These are phyloP conservation scores for Gadopsis marmoratus DNA, from an alignment of 2,797 vertebrate species.

Conservation along the genomic window DNA sequence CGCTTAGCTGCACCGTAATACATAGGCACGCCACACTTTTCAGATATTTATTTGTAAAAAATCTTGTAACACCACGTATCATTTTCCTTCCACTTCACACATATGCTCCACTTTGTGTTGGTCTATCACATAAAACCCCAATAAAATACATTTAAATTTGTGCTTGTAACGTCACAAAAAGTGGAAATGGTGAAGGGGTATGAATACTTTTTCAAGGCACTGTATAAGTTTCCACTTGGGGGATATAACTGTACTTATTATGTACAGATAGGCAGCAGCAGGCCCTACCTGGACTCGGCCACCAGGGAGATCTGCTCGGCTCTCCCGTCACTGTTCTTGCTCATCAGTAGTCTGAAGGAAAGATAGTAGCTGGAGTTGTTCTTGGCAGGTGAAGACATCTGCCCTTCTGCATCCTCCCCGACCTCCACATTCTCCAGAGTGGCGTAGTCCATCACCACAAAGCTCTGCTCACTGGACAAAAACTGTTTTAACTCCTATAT, in stretches of 20 bases:
- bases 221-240: neutral
- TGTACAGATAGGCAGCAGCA: conserved; percentile 52
- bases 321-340: conserved; percentile 90
- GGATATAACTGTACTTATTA: neutral
- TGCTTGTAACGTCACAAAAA: too few species aligned
- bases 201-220: too few species aligned
- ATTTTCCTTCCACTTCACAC: too few species aligned
- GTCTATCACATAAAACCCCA: too few species aligned
- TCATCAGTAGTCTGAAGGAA: conserved; percentile 89
- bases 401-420: conserved; percentile 74
- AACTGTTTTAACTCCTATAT: neutral
- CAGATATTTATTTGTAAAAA: too few species aligned
- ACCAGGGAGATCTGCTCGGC: conserved; percentile 86
- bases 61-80: too few species aligned
- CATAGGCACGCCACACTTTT: too few species aligned
- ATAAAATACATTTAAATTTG: too few species aligned
- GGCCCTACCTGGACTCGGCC: conserved; percentile 86
- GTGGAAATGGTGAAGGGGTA: too few species aligned
- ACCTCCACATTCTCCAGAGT: conserved; percentile 88
- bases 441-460: conserved; percentile 92
- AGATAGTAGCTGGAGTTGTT: conserved; percentile 65
- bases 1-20: too few species aligned
- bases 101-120: too few species aligned
- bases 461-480: conserved; percentile 92
- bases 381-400: conserved; percentile 60